A percentile compares a stretch with the other conserved stretches of the same genome.
Conservation (phyloP, 2,888 invertebrate species). For the Ectemnius lituratus region DNA sequence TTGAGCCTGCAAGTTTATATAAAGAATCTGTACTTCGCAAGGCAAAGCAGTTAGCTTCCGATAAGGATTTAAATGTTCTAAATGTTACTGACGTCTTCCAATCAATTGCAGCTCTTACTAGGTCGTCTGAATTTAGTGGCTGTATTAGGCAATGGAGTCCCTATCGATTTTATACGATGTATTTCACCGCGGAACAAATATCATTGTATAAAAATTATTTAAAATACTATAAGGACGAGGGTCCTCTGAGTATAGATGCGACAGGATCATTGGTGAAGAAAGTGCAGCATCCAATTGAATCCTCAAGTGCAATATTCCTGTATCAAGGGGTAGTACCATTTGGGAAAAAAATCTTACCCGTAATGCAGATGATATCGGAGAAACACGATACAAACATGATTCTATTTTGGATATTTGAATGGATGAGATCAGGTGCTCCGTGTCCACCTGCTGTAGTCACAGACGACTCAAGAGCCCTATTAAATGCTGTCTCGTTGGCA, state of each 20-base stretch:
- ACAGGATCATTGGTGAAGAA: conserved; percentile 50
- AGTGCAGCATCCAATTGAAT: conserved; percentile 34
- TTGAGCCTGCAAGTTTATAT: conserved; percentile 29
- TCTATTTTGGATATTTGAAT: conserved; percentile 35
- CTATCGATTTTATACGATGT: background rate
- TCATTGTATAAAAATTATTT: background rate
- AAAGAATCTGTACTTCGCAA: background rate
- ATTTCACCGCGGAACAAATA: background rate
- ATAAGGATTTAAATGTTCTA: background rate
- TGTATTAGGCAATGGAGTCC: background rate
- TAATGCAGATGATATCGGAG: conserved; percentile 25
- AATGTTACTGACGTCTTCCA: background rate
- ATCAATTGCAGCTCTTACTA: background rate
- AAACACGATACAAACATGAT: background rate
- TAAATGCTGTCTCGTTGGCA: background rate
- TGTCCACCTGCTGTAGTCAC: conserved; percentile 38
- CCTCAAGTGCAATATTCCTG: conserved; percentile 45
- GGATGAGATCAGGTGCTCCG: conserved; percentile 46
- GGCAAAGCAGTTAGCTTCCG: background rate
- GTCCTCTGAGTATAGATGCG: conserved; percentile 53
- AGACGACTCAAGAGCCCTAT: conserved; percentile 2
- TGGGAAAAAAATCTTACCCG: conserved; percentile 45
- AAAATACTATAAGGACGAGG: background rate
- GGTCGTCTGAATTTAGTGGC: background rate
- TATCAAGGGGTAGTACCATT: conserved; percentile 47